Evolutionary conservation across 2,888 invertebrate genomes (phyloP).

Genomic region (Rambutsinella grinnellia): DNA sequence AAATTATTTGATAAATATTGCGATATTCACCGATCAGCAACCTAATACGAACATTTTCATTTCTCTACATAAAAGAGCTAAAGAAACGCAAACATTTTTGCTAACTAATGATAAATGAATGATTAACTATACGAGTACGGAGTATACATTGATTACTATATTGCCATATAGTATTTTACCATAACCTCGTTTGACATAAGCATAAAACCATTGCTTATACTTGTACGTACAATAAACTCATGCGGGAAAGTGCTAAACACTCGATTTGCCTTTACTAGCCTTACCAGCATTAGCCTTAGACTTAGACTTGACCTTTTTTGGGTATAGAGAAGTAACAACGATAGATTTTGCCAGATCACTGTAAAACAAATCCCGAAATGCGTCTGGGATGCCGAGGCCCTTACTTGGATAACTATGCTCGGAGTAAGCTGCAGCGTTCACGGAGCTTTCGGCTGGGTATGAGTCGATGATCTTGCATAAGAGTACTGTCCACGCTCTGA

Average conservation of each 20-base stretch:
- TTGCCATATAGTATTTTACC: too few species aligned
- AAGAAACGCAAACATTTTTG: too few species aligned
- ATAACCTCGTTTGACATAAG: too few species aligned
- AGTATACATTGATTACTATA: too few species aligned
- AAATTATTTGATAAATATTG: too few species aligned
- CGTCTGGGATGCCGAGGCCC: constrained; percentile 61
- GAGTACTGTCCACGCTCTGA: constrained; percentile 65
- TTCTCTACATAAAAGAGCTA: too few species aligned
- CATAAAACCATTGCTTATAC: too few species aligned
- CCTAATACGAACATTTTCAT: too few species aligned
- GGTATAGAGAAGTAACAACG: constrained; percentile 51
- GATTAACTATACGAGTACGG: too few species aligned
- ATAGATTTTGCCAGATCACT: constrained; percentile 62
- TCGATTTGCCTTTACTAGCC: not conserved
- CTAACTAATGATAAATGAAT: too few species aligned
- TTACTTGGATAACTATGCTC: constrained; percentile 59
- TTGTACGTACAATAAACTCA: not conserved
- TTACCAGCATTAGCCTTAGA: not conserved
- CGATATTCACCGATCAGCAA: too few species aligned
- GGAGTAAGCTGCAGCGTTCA: constrained; percentile 10
- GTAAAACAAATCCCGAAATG: constrained; percentile 63
- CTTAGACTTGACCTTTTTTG: constrained; percentile 42
- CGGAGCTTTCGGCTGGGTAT: constrained; percentile 47
- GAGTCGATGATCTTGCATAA: constrained; percentile 64
- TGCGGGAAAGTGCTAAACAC: not conserved